Percentiles rank a stretch among this genome's conserved stretches.
These are phyloP conservation scores for Ibidorhyncha struthersii DNA, from an alignment of 2,113 vertebrate species.

Conservation along the genomic window DNA sequence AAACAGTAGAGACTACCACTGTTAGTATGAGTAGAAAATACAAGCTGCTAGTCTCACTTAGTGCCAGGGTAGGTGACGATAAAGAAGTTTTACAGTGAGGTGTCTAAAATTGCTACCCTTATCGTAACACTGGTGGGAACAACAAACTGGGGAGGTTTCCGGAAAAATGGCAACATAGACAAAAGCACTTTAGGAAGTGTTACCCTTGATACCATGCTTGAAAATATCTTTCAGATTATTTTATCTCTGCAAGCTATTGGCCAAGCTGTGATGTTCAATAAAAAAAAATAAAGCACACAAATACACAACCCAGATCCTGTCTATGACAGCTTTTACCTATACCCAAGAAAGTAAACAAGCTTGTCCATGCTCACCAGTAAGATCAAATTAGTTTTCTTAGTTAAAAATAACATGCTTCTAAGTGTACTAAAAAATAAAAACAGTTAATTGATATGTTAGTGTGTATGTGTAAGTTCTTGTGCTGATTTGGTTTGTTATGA, in stretches of 20 bases:
- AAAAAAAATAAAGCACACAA: not conserved
- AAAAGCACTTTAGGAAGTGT: constrained; percentile 4
- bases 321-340: not conserved
- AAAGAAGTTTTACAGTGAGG: not conserved
- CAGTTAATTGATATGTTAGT: not conserved
- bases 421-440: not conserved
- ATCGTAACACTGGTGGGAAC: not conserved
- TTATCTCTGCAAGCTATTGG: not conserved
- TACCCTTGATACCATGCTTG: not conserved
- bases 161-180: not conserved
- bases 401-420: not conserved
- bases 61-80: not conserved
- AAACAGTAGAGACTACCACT: not conserved
- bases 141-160: not conserved
- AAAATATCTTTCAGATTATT: not conserved
- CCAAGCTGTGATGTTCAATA: not conserved
- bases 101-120: constrained; percentile 26
- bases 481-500: not conserved
- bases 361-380: not conserved
- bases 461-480: not conserved
- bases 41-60: constrained; percentile 29
- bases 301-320: not conserved
- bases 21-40: not conserved
- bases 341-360: not conserved
- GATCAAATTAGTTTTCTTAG: not conserved